phyloP scores from a whole-genome alignment of 2,888 invertebrate species.

The Amblyteles armatorius region DNA sequence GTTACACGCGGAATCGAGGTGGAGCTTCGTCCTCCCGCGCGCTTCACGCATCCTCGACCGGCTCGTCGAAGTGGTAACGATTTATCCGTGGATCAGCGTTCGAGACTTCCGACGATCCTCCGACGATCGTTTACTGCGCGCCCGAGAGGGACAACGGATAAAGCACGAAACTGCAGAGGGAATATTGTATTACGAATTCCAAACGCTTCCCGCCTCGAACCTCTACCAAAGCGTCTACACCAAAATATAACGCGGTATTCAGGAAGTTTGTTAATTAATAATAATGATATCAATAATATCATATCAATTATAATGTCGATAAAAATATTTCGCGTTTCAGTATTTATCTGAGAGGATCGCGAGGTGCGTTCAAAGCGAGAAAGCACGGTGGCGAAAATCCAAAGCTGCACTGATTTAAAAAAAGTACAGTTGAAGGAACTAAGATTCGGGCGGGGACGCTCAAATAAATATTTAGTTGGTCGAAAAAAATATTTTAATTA shows the following conservation, averaged over 20 bases:
- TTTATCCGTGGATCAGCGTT: conserved; percentile 52
- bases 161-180: not conserved
- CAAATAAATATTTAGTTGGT: no score
- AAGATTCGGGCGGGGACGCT: no score
- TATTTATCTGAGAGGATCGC: no score
- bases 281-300: not conserved
- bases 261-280: not conserved
- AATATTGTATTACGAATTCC: conserved; percentile 19
- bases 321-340: not conserved
- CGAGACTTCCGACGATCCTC: not conserved
- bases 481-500: no score
- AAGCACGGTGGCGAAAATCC: no score
- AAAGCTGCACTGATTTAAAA: no score
- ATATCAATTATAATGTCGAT: not conserved
- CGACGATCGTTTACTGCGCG: conserved; percentile 7
- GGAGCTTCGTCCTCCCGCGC: conserved; percentile 6
- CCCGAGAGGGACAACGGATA: not conserved
- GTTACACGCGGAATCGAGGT: conserved; percentile 59
- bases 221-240: not conserved
- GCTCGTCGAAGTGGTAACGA: conserved; percentile 51
- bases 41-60: conserved; percentile 49
- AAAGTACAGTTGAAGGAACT: no score
- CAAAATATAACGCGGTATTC: not conserved
- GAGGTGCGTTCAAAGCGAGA: no score
- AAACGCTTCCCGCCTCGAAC: not conserved